Evolutionary conservation across 2,888 invertebrate genomes (phyloP).

Genomic region (Ophraella communa): DNA sequence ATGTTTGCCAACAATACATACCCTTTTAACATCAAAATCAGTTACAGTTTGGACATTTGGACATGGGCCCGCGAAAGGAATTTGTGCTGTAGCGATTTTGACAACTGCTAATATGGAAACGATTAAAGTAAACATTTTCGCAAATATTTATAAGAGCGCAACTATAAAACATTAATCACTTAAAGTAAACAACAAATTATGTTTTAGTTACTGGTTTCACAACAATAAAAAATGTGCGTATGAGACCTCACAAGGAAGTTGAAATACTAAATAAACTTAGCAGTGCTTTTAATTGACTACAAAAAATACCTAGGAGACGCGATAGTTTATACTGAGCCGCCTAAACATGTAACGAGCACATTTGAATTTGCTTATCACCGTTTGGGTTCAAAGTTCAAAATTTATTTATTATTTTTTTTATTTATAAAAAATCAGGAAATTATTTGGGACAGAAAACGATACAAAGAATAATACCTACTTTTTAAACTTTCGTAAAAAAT

Average conservation of each 20-base stretch:
- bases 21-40: conserved; percentile 67
- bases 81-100: conserved; percentile 60
- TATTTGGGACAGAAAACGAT: no score
- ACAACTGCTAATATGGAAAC: conserved; percentile 20
- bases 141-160: neutral
- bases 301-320: neutral
- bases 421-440: no score
- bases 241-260: neutral
- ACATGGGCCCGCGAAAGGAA: conserved; percentile 70
- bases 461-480: no score
- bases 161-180: neutral
- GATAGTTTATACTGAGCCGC: neutral
- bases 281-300: neutral
- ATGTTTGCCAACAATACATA: conserved; percentile 52
- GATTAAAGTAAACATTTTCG: conserved; percentile 15
- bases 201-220: no score
- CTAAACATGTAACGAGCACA: neutral
- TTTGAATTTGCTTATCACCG: no score
- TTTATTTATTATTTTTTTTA: no score
- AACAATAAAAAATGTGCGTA: neutral
- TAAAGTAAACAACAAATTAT: neutral
- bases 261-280: neutral
- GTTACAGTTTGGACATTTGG: conserved; percentile 68
- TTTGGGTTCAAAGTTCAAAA: no score
- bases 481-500: no score